Evolutionary conservation across 2,888 invertebrate genomes (phyloP), one percentile per base, ranked within the genome.

Genomic region (Acrobasis repandana): DNA sequence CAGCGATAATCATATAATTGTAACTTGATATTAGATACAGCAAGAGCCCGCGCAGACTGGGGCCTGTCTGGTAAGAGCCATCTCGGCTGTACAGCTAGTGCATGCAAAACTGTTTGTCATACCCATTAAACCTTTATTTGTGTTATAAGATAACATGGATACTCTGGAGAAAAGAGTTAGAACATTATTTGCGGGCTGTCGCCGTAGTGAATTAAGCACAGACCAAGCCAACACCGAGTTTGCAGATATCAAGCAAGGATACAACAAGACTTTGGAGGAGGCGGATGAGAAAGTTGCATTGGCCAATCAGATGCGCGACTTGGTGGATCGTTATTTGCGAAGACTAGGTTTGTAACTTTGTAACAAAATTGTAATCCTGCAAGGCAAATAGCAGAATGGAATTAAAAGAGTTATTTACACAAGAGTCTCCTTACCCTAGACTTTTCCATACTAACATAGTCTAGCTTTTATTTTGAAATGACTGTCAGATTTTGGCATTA

Each of bases 281-380:
- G 97, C 98, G 38, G 98, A 99, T 87, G 98, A 99, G 83, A 99
- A 99, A 89, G 97, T 98, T 33, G 95, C 97, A 67, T 93, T 99
- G 69, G 97, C 99, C 14, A 98, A 96, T 85, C 97, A 97, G 86
- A 97, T 98, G 94, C 97, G 98, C 84, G 98, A 99, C 78, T 93
- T 98, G 75, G 98, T 99, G 60, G 98, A 98, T 79, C 94, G 98
- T 79, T 98, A 99, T 90, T 93, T 98, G 75, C 93, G 98, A 64
- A 94, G 97, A 83, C 92, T 99, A 60, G 97, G 96, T 92, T 93
- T 94, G 85, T 75, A 64, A 50, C 14, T 50, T 50, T 50, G 11
- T 34, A 36, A 10, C 15, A 11, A n/a, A n/a, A 5, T 43, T 43
- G 6, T 5, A 28, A 6, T 36, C 34, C 34, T 34, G 34, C 34